phyloP scores from a whole-genome alignment of 2,113 vertebrate genomes.

The Seriola aureovittata region DNA sequence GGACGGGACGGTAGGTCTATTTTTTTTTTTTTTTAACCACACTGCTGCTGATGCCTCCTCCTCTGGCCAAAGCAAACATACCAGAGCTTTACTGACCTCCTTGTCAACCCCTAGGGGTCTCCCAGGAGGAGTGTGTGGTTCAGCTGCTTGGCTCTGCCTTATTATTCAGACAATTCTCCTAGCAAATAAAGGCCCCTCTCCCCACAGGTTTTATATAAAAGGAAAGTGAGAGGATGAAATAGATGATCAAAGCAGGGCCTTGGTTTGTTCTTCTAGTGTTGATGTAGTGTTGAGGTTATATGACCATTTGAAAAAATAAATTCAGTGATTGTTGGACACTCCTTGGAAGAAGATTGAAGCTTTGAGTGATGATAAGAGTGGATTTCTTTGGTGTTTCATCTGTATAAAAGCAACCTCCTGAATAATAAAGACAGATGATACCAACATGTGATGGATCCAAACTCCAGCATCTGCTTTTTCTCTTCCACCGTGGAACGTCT shows the following conservation, averaged over 20 bases:
- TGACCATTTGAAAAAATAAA: constrained; percentile 27
- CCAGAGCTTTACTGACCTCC: constrained; percentile 71
- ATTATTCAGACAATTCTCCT: constrained; percentile 52
- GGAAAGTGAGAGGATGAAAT: constrained; percentile 29
- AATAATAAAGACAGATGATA: neutral
- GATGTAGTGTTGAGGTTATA: constrained; percentile 4
- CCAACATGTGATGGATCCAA: neutral
- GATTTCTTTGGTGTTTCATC: neutral
- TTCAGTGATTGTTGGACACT: neutral
- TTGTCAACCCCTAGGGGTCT: constrained; percentile 67
- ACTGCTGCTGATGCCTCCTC: constrained; percentile 49
- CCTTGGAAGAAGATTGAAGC: constrained; percentile 9
- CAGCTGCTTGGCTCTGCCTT: constrained; percentile 47
- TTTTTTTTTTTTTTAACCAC: constrained; percentile 25
- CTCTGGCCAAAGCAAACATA: constrained; percentile 65
- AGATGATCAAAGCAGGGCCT: constrained; percentile 27
- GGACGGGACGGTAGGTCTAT: constrained; percentile 94
- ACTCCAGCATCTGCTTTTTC: constrained; percentile 29
- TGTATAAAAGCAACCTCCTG: constrained; percentile 10
- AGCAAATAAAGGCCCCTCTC: neutral
- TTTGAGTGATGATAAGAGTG: neutral
- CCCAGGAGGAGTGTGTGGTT: constrained; percentile 67
- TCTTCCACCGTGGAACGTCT: constrained; percentile 9
- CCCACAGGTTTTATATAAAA: constrained; percentile 45
- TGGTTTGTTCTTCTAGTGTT: constrained; percentile 14